Percentiles rank a stretch among this genome's conserved stretches.
Evolutionary conservation across 2,797 vertebrate genomes (phyloP).

Genomic region (Halcyon chelicuti): DNA sequence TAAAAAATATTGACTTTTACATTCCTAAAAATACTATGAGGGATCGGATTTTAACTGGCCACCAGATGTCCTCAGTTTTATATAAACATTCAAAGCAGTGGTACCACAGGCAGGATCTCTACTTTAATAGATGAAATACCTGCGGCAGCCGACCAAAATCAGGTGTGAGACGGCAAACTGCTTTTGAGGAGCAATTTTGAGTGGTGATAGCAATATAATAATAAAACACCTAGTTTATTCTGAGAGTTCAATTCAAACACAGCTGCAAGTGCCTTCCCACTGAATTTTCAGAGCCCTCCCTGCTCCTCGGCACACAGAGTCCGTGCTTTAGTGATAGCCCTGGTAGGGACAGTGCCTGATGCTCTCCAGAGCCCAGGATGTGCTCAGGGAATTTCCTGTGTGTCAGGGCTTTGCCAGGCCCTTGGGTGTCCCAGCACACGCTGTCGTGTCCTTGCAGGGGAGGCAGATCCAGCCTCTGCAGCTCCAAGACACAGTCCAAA

Average conservation of each 20-base stretch:
- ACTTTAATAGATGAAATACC: not conserved
- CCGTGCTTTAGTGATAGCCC: not conserved
- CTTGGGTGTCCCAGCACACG: not conserved
- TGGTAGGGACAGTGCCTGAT: not conserved
- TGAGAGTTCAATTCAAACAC: not conserved
- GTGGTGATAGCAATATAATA: not conserved
- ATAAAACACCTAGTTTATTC: not conserved
- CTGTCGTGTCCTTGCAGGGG: not conserved
- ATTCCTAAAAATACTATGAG: not conserved
- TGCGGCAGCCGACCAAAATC: not conserved
- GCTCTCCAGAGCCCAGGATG: not conserved
- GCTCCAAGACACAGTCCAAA: not conserved
- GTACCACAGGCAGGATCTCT: not conserved
- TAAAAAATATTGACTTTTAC: not conserved
- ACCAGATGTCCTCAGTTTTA: slow-evolving; percentile 66
- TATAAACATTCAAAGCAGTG: not conserved
- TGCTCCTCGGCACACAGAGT: not conserved
- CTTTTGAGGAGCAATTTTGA: not conserved
- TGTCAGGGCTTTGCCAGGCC: not conserved
- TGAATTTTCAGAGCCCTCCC: not conserved
- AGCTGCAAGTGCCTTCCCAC: not conserved
- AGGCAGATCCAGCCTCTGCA: not conserved
- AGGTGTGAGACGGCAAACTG: not conserved
- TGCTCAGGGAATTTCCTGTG: not conserved
- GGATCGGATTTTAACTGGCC: slow-evolving; percentile 28